Conservation (phyloP, 2,113 vertebrate genomes). For the Caloenas nicobarica region DNA sequence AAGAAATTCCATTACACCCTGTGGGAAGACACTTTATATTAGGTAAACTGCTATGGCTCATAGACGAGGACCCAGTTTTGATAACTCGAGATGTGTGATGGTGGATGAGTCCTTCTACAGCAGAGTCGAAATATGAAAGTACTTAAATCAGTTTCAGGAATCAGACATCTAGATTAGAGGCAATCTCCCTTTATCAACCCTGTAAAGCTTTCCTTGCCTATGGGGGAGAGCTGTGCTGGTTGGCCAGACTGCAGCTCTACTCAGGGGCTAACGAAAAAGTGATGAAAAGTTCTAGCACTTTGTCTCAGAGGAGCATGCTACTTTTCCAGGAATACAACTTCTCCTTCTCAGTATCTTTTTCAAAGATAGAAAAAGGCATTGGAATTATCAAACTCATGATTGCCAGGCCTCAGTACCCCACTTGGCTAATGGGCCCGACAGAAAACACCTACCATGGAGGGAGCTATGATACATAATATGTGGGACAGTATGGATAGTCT, state of each 20-base stretch:
- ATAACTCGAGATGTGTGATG: not conserved
- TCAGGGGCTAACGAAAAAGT: not conserved
- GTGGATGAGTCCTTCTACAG: not conserved
- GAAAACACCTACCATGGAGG: not conserved
- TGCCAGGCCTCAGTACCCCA: not conserved
- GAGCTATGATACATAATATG: not conserved
- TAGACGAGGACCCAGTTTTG: not conserved
- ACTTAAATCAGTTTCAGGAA: not conserved
- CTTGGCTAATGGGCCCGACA: not conserved
- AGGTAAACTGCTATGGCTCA: not conserved
- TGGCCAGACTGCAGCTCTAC: not conserved
- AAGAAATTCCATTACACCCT: not conserved
- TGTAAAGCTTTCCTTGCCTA: not conserved
- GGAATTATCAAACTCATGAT: not conserved
- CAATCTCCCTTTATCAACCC: rapidly evolving
- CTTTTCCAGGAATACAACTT: not conserved
- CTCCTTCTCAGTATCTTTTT: not conserved
- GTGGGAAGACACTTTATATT: not conserved
- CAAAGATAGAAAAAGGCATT: not conserved
- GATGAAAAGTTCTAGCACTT: not conserved
- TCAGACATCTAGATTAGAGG: not conserved
- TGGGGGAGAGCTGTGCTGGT: not conserved
- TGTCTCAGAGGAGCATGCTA: not conserved
- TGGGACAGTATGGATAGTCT: not conserved
- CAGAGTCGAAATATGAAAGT: not conserved